Evolutionary conservation across 2,797 vertebrate genomes (phyloP).

Genomic region (Synaphobranchus kaupii): DNA sequence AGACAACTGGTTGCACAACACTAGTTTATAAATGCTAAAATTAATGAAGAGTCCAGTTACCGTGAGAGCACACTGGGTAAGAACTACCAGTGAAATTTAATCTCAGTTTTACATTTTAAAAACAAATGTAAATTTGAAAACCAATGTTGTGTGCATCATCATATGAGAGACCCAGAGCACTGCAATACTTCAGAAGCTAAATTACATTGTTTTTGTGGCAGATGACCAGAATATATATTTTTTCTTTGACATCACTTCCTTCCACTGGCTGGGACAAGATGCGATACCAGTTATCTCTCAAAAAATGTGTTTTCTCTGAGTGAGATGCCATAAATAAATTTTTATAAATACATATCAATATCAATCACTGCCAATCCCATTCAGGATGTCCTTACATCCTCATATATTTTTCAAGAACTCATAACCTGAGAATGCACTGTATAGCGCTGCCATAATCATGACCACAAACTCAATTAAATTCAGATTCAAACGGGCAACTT

Average conservation of each 20-base stretch:
- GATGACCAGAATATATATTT: conserved; percentile 52
- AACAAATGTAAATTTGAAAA: conserved; percentile 58
- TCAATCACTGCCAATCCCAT: background rate
- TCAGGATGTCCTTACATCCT: background rate
- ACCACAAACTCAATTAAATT: background rate
- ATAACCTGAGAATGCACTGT: background rate
- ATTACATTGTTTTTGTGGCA: background rate
- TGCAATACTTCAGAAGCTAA: conserved; percentile 32
- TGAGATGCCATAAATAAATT: too few relatives aligned
- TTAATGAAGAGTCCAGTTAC: conserved; percentile 73
- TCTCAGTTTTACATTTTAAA: conserved; percentile 61
- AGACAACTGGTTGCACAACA: conserved; percentile 62
- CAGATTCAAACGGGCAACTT: background rate
- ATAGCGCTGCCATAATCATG: background rate
- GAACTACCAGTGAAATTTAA: conserved; percentile 58
- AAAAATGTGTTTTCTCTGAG: too few relatives aligned
- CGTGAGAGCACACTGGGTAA: too few relatives aligned
- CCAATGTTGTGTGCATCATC: conserved; percentile 57
- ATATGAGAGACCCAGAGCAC: conserved; percentile 51
- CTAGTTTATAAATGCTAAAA: conserved; percentile 18
- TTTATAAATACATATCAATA: too few relatives aligned
- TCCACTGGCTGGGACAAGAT: background rate
- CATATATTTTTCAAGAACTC: background rate
- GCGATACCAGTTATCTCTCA: background rate
- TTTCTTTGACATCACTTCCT: conserved; percentile 45